Conservation (phyloP, 2,888 invertebrate genomes). For the Eledone cirrhosa region DNA sequence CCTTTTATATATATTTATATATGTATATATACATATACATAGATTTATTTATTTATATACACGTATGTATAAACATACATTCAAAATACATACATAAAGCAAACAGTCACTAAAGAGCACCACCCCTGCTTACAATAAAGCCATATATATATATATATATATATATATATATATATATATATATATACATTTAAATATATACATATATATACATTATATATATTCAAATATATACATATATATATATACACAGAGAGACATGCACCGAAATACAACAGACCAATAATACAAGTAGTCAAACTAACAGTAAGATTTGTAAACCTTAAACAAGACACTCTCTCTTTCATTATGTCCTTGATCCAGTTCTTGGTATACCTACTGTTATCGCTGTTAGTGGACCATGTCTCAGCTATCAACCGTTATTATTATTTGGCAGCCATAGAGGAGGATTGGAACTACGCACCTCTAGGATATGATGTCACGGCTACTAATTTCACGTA, state of each 20-base stretch:
- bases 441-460: conserved; percentile 37
- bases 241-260: not conserved
- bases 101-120: no score
- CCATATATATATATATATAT: not conserved
- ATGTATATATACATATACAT: no score
- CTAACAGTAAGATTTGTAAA: not conserved
- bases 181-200: no score
- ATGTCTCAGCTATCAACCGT: not conserved
- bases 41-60: not conserved
- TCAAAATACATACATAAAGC: not conserved
- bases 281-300: not conserved
- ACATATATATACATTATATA: not conserved
- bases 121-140: not conserved
- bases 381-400: no score
- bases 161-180: not conserved
- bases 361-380: no score
- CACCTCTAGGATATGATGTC: conserved; percentile 32
- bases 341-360: no score
- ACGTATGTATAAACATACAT: not conserved
- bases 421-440: conserved; percentile 34
- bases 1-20: no score
- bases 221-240: not conserved
- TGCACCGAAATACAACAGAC: not conserved
- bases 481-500: not conserved
- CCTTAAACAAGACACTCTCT: no score